Percentiles rank a stretch among this genome's conserved stretches.
Conservation (phyloP, 2,888 invertebrate genomes). For the Galerucella nymphaeae region DNA sequence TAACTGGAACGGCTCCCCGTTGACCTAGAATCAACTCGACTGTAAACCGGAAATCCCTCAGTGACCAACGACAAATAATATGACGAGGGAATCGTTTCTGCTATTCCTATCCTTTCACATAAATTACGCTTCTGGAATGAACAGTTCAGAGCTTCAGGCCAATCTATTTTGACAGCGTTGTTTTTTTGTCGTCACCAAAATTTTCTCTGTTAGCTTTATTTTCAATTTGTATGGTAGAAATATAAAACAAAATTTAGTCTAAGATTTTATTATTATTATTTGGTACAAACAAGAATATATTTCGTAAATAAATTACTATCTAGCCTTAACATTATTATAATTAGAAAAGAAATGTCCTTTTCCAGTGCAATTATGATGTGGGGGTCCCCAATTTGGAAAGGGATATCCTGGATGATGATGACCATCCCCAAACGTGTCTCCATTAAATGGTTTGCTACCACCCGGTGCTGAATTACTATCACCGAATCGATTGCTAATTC, state of each 20-base stretch:
- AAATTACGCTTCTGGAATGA: slow-evolving; percentile 37
- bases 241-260: too few relatives aligned
- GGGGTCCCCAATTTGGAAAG: slow-evolving; percentile 6
- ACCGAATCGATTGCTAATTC: slow-evolving; percentile 26
- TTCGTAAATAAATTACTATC: neutral
- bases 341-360: neutral
- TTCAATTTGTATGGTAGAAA: too few relatives aligned
- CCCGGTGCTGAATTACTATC: neutral
- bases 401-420: neutral
- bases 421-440: neutral
- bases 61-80: slow-evolving; percentile 41
- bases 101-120: slow-evolving; percentile 32
- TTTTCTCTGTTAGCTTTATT: neutral
- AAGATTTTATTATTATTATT: too few relatives aligned
- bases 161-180: slow-evolving; percentile 34
- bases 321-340: neutral
- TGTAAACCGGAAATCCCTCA: slow-evolving; percentile 37
- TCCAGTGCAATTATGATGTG: neutral
- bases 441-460: neutral
- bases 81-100: slow-evolving; percentile 33
- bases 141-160: slow-evolving; percentile 31
- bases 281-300: too few relatives aligned
- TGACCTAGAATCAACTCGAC: slow-evolving; percentile 27
- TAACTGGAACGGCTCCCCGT: slow-evolving; percentile 23
- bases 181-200: slow-evolving; percentile 30